phyloP scores from a whole-genome alignment of 2,888 invertebrate genomes.

The Caenorhabditis sp. region DNA sequence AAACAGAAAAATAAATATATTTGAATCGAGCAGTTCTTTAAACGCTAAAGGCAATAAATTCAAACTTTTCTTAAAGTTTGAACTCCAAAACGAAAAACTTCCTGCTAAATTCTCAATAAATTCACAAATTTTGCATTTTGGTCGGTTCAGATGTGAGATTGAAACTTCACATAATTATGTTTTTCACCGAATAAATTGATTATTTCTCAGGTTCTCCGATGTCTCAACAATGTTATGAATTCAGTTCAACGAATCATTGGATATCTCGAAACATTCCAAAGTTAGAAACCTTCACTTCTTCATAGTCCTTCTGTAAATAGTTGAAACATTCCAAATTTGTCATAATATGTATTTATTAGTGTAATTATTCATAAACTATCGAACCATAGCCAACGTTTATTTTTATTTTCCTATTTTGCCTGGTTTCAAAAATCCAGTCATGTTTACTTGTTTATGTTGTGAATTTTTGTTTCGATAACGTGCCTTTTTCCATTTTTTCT shows the following conservation, averaged over 20 bases:
- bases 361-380: neutral
- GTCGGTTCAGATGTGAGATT: too few relatives aligned
- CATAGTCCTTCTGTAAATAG: neutral
- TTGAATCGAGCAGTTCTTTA: too few relatives aligned
- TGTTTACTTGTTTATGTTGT: neutral
- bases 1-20: too few relatives aligned
- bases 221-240: constrained; percentile 36
- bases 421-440: neutral
- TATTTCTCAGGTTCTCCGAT: neutral
- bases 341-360: constrained; percentile 2
- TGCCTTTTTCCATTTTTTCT: constrained; percentile 3
- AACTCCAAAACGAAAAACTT: too few relatives aligned
- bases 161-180: too few relatives aligned
- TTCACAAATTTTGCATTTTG: too few relatives aligned
- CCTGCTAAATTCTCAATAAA: too few relatives aligned
- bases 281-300: neutral
- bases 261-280: constrained; percentile 10
- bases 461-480: neutral
- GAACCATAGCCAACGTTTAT: neutral
- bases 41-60: too few relatives aligned
- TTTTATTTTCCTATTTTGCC: neutral
- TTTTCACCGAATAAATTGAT: neutral
- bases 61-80: too few relatives aligned
- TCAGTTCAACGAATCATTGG: constrained; percentile 36
- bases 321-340: neutral